Base-by-base conservation (phyloP, 2,113 vertebrate species). In the Anseranas semipalmata region DNA sequence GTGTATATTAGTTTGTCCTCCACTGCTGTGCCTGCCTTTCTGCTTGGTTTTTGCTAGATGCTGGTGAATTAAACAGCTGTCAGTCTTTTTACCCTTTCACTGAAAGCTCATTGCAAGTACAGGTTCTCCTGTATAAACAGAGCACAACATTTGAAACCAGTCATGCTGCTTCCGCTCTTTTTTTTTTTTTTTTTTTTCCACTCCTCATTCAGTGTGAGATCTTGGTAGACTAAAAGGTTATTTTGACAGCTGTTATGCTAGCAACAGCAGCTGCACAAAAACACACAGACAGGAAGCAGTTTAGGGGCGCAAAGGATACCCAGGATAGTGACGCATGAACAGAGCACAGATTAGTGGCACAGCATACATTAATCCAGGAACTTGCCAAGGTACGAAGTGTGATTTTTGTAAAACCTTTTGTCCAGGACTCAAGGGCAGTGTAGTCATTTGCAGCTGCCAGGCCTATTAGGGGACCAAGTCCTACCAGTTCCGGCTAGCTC, bases 251-350 rank as follows among this genome's bases (percentile, higher is more conserved):
- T 1, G 1, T 60, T 72, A 21, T 3, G 20, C 52, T 28, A 28
- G 17, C 37, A 19, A 35, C 33, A 55, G 30, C 60, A 48, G 35
- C 59, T 41, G 25, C 46, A 35, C 30, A 68, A 48, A 68, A 50
- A 16, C 33, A 5, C 7, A 32, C 21, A 30, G 48, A 13, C 14
- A 55, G 56, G 56, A 33, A 16, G 14, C 52, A 58, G 19, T 56
- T 30, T 19, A 46, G 33, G 65, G 77, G n/a, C n/a, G 22, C 10
- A 53, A 32, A 78, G 45, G 39, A 65, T 65, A 7, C 65, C 33
- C 1, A 3, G 35, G 30, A 17, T 0, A 39, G 50, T 8, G 39
- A 43, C 6, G 4, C 0, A 0, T 27, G 53, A 41, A 32, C 4
- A 9, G 30, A 48, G 12, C 41, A 63, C 17, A 37, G 33, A 3